Conservation (phyloP, 2,797 vertebrate genomes). For the Pteronotus mesoamericanus region DNA sequence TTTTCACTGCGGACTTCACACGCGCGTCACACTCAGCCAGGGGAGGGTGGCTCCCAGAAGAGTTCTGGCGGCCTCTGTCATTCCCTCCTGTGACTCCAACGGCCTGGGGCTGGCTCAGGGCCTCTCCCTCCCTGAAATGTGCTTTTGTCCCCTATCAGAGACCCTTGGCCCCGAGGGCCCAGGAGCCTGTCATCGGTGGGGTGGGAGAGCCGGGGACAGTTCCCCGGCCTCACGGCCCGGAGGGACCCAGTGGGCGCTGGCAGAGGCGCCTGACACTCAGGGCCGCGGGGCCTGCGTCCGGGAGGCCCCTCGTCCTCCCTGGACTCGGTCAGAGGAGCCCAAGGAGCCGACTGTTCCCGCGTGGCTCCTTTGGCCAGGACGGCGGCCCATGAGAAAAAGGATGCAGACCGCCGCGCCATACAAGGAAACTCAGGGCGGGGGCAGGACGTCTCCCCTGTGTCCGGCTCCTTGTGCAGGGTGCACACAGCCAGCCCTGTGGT, state of each 20-base stretch:
- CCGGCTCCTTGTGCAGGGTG: not conserved
- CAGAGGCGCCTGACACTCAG: not conserved
- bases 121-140: too few relatives aligned
- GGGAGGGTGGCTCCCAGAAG: constrained; percentile 78
- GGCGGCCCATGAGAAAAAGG: not conserved
- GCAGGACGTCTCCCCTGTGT: not conserved
- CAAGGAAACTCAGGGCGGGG: not conserved
- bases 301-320: not conserved
- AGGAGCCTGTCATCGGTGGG: not conserved
- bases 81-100: constrained; percentile 73
- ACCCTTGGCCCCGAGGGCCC: too few relatives aligned
- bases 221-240: too few relatives aligned
- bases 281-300: not conserved
- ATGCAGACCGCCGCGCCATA: not conserved
- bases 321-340: not conserved
- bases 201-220: too few relatives aligned
- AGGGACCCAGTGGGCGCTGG: not conserved
- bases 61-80: constrained; percentile 43
- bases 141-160: not conserved
- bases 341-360: not conserved
- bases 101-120: constrained; percentile 77
- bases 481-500: not conserved
- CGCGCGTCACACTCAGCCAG: constrained; percentile 73
- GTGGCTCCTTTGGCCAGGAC: not conserved
- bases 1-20: constrained; percentile 68